Evolutionary conservation across 2,797 vertebrate genomes (phyloP), one percentile per base, ranked within the genome.

Genomic region (Hybognathus amarus): DNA sequence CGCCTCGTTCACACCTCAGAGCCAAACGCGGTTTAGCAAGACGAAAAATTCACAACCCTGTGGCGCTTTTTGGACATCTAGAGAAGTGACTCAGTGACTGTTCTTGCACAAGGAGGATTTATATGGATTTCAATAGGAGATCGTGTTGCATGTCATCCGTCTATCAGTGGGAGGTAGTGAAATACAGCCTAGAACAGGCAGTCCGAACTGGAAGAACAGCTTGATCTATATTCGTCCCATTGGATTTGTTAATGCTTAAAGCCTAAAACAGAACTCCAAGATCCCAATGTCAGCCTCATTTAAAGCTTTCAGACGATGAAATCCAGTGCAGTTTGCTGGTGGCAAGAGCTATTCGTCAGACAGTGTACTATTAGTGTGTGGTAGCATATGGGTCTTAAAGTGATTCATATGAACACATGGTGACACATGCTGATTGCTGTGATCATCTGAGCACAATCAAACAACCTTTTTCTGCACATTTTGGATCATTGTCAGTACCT

Each of bases 391-490:
- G 47, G 17, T 59, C 75, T 84, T 69, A 73, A 70, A 47, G 59
- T 85, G 83, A 85, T 84, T 89, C 79, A 84, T 45, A 68, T 17
- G 52, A 82, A 77, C 86, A 86, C 63, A 76, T 61, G 85, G 61
- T 76, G 63, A 22, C 69, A 38, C 74, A 67, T 70, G 81, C 74
- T 76, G 76, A 63, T 75, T 78, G 54, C 38, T 75, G 38, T 59
- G 18, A 18, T 77, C 18, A 75, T 75, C 45, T 64, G 47, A 81
- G 45, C 17, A 13, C 63, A 78, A 45, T 63, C 24, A 68, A 77
- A 86, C 83, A 74, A 50, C 7, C 33, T 30, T 85, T 84, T 64
- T 20, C 63, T 52, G 50, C 47, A 76, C 47, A 67, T 61, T 77
- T 18, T 47, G 8, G 27, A 18, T 71, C 10, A 7, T 52, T 10